phyloP scores from a whole-genome alignment of 1,140 invertebrate genomes.

The Galendromus occidentalis region DNA sequence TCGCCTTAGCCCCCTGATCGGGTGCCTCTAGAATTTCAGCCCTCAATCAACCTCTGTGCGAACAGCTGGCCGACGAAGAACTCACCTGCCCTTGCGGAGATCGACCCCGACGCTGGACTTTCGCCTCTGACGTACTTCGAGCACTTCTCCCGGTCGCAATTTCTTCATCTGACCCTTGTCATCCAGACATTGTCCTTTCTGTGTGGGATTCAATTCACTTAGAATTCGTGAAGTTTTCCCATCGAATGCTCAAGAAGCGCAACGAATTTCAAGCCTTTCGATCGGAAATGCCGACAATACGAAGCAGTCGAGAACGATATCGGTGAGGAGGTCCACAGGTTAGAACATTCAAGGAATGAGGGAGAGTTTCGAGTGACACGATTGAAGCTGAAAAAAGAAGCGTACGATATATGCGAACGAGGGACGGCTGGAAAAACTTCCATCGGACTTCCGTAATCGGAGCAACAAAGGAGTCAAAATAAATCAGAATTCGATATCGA shows the following conservation, averaged over 20 bases:
- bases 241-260: not conserved
- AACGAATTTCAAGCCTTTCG: not conserved
- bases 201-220: not conserved
- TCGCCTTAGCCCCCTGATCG: not conserved
- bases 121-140: slow-evolving; percentile 22
- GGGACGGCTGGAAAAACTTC: no score
- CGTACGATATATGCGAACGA: no score
- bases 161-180: slow-evolving; percentile 22
- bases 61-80: no score
- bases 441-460: no score
- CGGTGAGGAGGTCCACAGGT: no score
- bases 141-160: slow-evolving; percentile 23
- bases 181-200: slow-evolving; percentile 24
- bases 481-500: no score
- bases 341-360: no score
- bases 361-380: no score
- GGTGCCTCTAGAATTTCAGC: not conserved
- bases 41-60: slow-evolving; percentile 5
- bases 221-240: not conserved
- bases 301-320: no score
- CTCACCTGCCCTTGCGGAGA: slow-evolving; percentile 13
- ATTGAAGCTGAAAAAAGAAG: no score
- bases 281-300: no score
- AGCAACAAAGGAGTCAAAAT: no score
- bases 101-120: slow-evolving; percentile 18